Conservation (phyloP, 2,797 vertebrate genomes). For the Diplodus sargus region DNA sequence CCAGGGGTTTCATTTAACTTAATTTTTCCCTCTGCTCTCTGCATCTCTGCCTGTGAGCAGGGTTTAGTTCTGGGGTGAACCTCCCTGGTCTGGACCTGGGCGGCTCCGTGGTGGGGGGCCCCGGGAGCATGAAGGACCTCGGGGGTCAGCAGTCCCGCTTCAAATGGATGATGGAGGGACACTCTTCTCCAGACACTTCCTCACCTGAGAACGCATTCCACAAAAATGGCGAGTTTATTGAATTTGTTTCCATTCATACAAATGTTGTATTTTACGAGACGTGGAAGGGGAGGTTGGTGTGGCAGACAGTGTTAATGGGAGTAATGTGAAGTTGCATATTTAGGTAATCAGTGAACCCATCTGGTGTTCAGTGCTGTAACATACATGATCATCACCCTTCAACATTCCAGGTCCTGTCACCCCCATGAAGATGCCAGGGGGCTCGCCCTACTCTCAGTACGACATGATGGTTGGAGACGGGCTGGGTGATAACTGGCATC, state of each 20-base stretch:
- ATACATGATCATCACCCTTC: conserved; percentile 1
- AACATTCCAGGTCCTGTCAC: conserved; percentile 89
- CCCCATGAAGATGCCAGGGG: conserved; percentile 93
- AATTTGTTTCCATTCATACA: background rate
- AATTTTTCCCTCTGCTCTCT: background rate
- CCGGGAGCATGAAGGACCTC: conserved; percentile 88
- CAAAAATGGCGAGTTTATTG: conserved; percentile 90
- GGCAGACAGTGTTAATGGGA: conserved; percentile 4
- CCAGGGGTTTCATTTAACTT: background rate
- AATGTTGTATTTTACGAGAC: conserved; percentile 1
- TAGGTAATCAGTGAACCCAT: conserved; percentile 32
- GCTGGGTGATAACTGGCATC: conserved; percentile 95
- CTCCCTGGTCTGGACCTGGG: conserved; percentile 90
- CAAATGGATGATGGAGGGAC: conserved; percentile 99
- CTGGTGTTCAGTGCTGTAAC: conserved; percentile 45
- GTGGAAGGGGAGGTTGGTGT: background rate
- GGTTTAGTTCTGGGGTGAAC: conserved; percentile 89
- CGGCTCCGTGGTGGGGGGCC: conserved; percentile 88
- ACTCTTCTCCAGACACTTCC: conserved; percentile 91
- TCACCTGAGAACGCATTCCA: conserved; percentile 92
- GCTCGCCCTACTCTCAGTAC: conserved; percentile 95
- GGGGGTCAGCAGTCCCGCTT: conserved; percentile 95
- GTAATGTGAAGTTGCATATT: conserved; percentile 30
- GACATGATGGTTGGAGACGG: conserved; percentile 94
- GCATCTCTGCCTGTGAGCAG: conserved; percentile 69